Percentiles rank a stretch among this genome's conserved stretches.
phyloP scores from a whole-genome alignment of 2,888 invertebrate species.

The Dicyrtoma fusca region DNA sequence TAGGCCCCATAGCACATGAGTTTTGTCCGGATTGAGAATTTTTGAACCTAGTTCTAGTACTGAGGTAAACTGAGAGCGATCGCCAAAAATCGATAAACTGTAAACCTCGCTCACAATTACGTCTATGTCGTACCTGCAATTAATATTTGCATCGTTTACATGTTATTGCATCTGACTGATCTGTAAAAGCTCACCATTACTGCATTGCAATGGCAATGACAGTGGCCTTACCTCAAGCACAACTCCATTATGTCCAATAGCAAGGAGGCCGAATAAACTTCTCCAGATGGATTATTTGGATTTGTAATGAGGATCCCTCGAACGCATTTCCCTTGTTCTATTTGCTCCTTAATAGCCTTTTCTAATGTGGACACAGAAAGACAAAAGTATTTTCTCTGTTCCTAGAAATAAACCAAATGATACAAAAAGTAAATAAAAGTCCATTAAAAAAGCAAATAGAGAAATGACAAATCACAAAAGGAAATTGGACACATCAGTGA shows the following conservation, averaged over 20 bases:
- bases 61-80: slow-evolving; percentile 39
- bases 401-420: slow-evolving; percentile 17
- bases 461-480: not conserved
- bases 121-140: slow-evolving; percentile 42
- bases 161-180: not conserved
- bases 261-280: slow-evolving; percentile 34
- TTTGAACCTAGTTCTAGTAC: slow-evolving; percentile 34
- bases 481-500: too few species aligned
- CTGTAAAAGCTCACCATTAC: too few species aligned
- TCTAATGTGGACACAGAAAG: slow-evolving; percentile 39
- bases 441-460: not conserved
- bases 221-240: slow-evolving; percentile 46
- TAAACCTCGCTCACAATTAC: slow-evolving; percentile 51
- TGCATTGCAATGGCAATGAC: too few species aligned
- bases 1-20: slow-evolving; percentile 52
- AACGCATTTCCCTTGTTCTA: slow-evolving; percentile 36
- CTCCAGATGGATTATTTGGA: slow-evolving; percentile 52
- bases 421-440: not conserved
- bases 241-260: slow-evolving; percentile 46
- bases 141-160: not conserved
- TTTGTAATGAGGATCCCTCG: slow-evolving; percentile 46
- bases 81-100: slow-evolving; percentile 49
- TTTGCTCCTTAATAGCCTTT: slow-evolving; percentile 31
- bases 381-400: slow-evolving; percentile 30
- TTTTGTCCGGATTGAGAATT: slow-evolving; percentile 30